A percentile compares a stretch with the other conserved stretches of the same genome.
Conservation (phyloP, 2,797 vertebrate species). For the Morus bassanus region DNA sequence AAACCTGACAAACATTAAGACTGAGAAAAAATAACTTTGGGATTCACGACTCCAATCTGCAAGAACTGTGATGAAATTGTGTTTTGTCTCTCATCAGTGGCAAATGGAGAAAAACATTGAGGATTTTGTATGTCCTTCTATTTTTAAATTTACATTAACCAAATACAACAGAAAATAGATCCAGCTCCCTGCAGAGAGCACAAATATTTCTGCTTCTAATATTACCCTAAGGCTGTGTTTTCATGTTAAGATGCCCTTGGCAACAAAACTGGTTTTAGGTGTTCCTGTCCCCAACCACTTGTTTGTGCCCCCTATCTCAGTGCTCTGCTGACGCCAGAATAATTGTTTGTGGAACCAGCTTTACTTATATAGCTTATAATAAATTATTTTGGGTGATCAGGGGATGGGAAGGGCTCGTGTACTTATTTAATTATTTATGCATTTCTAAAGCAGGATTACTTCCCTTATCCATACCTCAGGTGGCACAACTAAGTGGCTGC, state of each 20-base stretch:
- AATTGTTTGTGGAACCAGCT: neutral
- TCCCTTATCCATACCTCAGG: neutral
- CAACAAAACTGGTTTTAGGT: constrained; percentile 1
- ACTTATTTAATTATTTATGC: neutral
- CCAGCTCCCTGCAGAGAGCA: neutral
- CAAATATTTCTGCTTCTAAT: neutral
- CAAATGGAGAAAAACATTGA: neutral
- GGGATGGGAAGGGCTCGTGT: neutral
- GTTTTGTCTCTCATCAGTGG: neutral
- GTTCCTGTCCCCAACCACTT: neutral
- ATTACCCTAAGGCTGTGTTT: neutral
- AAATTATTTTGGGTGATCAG: neutral
- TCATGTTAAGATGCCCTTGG: neutral
- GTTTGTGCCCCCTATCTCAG: neutral
- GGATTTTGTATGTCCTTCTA: neutral
- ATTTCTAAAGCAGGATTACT: neutral
- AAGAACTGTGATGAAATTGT: neutral
- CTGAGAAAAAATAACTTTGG: neutral
- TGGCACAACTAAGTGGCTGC: neutral
- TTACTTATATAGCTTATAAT: neutral
- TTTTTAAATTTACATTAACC: constrained; percentile 21
- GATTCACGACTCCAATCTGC: neutral
- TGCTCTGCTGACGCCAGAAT: neutral
- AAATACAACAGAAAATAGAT: neutral
- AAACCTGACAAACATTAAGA: neutral